Conservation (phyloP, 2,797 vertebrate species). For the Avahi laniger region DNA sequence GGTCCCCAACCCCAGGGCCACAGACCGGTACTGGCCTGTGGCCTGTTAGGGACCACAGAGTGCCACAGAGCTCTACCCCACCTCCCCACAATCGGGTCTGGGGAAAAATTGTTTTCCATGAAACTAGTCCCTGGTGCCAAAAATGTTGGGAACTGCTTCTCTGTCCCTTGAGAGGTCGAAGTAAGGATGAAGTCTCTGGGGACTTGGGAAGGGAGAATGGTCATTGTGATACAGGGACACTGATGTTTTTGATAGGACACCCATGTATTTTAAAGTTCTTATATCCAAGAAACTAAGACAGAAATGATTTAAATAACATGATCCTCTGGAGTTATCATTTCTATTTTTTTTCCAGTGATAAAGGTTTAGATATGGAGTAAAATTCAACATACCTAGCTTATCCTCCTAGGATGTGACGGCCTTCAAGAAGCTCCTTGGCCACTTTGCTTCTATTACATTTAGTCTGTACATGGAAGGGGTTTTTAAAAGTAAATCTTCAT, state of each 20-base stretch:
- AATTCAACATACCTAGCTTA: neutral
- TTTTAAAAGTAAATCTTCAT: neutral
- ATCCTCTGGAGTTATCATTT: neutral
- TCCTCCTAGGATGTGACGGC: neutral
- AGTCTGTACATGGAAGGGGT: neutral
- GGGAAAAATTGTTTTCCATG: too few species aligned
- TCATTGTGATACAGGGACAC: neutral
- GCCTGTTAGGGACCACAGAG: too few species aligned
- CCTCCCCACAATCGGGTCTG: too few species aligned
- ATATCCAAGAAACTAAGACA: neutral
- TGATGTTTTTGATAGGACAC: neutral
- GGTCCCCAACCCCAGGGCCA: too few species aligned
- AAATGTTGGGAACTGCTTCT: too few species aligned
- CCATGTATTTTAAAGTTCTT: neutral
- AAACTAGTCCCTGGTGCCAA: too few species aligned
- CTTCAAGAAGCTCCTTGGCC: neutral
- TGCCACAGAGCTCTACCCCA: too few species aligned
- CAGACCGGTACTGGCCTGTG: accelerated
- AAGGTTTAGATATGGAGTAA: neutral
- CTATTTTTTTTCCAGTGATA: neutral
- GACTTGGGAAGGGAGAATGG: neutral
- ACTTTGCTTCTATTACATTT: neutral
- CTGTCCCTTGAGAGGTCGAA: neutral
- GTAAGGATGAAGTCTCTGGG: accelerated
- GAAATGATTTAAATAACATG: neutral